Conservation (phyloP, 2,888 invertebrate genomes). For the Aplocera efformata region DNA sequence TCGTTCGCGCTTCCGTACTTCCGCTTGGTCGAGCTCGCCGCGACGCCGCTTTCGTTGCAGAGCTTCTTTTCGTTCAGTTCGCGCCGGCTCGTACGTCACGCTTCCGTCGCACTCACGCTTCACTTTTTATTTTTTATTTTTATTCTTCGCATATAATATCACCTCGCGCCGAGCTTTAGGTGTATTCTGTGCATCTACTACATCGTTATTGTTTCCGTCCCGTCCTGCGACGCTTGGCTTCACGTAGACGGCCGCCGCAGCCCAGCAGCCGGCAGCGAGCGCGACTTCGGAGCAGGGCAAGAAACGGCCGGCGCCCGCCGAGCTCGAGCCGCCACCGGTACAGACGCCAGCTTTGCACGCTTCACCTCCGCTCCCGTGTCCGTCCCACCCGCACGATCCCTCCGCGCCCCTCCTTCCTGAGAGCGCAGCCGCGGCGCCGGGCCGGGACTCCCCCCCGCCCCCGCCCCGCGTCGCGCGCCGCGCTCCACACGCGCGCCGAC, state of each 20-base stretch:
- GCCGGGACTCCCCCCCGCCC: slow-evolving; percentile 50
- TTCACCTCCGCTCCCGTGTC: slow-evolving; percentile 60
- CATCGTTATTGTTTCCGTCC: slow-evolving; percentile 81
- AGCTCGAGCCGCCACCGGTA: slow-evolving; percentile 92
- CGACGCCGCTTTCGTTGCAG: slow-evolving; percentile 77
- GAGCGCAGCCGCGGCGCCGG: slow-evolving; percentile 43
- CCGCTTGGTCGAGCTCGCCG: slow-evolving; percentile 75
- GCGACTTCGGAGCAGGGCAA: slow-evolving; percentile 91
- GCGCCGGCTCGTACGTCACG: slow-evolving; percentile 70
- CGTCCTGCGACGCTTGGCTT: slow-evolving; percentile 80
- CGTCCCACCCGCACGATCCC: slow-evolving; percentile 54
- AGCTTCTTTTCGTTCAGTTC: slow-evolving; percentile 75
- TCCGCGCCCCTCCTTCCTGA: slow-evolving; percentile 48
- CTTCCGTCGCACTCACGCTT: slow-evolving; percentile 81
- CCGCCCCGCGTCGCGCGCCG: slow-evolving; percentile 44
- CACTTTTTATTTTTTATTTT: slow-evolving; percentile 70
- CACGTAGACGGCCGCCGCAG: slow-evolving; percentile 78
- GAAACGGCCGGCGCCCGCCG: slow-evolving; percentile 91
- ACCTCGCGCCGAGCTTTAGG: slow-evolving; percentile 79
- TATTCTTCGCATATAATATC: slow-evolving; percentile 76
- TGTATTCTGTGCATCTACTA: slow-evolving; percentile 81
- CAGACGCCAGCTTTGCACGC: slow-evolving; percentile 86
- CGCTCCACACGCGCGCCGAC: slow-evolving; percentile 48
- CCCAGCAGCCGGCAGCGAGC: slow-evolving; percentile 84
- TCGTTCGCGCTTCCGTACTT: slow-evolving; percentile 76